Evolutionary conservation across 2,113 vertebrate genomes (phyloP).

Genomic region (Turnix velox): DNA sequence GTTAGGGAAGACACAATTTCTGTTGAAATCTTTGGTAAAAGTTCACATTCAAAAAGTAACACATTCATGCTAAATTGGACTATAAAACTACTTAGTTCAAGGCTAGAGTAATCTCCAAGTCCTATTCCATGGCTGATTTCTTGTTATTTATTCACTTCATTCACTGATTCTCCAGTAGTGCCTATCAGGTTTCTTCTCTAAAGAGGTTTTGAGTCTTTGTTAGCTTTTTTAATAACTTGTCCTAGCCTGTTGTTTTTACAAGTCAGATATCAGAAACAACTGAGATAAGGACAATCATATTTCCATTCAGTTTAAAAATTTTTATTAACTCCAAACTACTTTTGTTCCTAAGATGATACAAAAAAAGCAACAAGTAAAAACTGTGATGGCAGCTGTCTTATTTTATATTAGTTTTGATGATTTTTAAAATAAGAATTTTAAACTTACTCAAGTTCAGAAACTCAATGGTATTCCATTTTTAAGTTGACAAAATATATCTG

Average conservation of each 20-base stretch:
- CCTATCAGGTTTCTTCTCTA: neutral
- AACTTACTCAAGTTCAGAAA: neutral
- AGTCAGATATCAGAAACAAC: neutral
- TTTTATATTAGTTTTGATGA: neutral
- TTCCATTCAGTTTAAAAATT: neutral
- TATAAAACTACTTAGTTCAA: neutral
- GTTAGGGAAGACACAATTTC: neutral
- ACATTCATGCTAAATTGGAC: neutral
- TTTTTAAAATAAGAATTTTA: neutral
- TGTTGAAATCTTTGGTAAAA: neutral
- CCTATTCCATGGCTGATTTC: neutral
- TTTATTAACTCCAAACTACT: neutral
- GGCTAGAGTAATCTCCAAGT: neutral
- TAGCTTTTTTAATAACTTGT: rapidly evolving
- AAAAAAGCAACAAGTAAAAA: neutral
- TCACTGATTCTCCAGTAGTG: neutral
- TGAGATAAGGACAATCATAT: neutral
- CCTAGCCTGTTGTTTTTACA: neutral
- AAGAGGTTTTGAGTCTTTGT: neutral
- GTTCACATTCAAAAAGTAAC: neutral
- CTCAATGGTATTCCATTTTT: neutral
- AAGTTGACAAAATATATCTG: neutral
- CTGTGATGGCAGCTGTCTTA: no score
- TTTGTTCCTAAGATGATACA: neutral
- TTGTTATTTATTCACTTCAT: neutral